These are phyloP conservation scores for Mionectes macconnelli DNA, from an alignment of 2,113 vertebrate genomes.

Conservation along the genomic window DNA sequence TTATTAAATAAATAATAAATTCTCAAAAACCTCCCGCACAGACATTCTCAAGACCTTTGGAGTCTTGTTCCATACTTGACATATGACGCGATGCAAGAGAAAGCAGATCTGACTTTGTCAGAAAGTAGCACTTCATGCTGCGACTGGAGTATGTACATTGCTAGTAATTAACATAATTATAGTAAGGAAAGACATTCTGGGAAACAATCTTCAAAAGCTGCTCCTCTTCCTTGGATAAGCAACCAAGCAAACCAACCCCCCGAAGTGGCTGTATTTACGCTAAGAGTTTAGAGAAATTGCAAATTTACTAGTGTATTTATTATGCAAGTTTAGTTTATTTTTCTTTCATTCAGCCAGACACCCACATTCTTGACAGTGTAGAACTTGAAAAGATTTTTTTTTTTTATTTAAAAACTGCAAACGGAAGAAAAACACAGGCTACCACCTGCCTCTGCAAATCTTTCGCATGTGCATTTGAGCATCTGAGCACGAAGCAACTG, in stretches of 20 bases:
- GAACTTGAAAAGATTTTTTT: conserved; percentile 38
- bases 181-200: neutral
- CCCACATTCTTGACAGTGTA: conserved; percentile 57
- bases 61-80: neutral
- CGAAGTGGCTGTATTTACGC: neutral
- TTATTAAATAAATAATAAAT: neutral
- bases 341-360: conserved; percentile 53
- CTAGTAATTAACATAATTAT: neutral
- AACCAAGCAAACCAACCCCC: neutral
- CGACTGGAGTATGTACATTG: neutral
- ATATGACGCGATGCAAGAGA: neutral
- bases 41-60: neutral
- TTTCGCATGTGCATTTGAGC: neutral
- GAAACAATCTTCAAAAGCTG: neutral
- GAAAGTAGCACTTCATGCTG: neutral
- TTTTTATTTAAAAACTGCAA: conserved; percentile 34
- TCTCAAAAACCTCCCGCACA: neutral
- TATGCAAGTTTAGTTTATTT: conserved; percentile 53
- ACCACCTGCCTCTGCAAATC: conserved; percentile 37
- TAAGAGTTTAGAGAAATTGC: conserved; percentile 7
- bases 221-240: neutral
- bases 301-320: conserved; percentile 17
- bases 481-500: neutral
- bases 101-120: neutral
- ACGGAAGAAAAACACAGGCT: conserved; percentile 12